These are phyloP conservation scores for Jaculus jaculus DNA, from an alignment of 2,113 vertebrate species.

Conservation along the genomic window DNA sequence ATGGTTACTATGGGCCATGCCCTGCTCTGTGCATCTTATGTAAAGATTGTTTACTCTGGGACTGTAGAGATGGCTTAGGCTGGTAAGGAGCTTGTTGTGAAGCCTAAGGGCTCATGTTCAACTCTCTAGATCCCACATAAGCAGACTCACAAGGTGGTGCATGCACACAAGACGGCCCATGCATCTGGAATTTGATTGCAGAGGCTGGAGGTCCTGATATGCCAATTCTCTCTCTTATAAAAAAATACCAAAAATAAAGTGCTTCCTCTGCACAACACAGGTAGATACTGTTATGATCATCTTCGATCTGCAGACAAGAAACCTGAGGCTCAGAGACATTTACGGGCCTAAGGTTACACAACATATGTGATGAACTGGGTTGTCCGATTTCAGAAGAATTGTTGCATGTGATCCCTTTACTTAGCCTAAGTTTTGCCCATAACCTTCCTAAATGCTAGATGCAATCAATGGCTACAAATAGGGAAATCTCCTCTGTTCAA, in stretches of 20 bases:
- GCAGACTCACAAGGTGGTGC: no score
- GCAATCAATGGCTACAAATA: fast-evolving
- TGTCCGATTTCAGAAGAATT: background rate
- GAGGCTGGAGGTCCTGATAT: no score
- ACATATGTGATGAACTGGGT: background rate
- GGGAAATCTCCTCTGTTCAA: background rate
- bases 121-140: no score
- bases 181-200: no score
- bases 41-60: background rate
- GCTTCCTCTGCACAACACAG: background rate
- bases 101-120: no score
- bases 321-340: slow-evolving; percentile 9
- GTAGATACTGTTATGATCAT: background rate
- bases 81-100: no score
- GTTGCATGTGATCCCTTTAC: background rate
- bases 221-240: no score
- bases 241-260: no score
- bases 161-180: no score
- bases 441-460: background rate
- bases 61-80: no score
- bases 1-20: background rate
- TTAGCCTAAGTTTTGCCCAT: no score
- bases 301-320: background rate
- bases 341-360: background rate
- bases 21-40: fast-evolving